These are phyloP conservation scores for Caenorhabditis brenneri DNA, from an alignment of 1,140 invertebrate species.

Conservation along the genomic window DNA sequence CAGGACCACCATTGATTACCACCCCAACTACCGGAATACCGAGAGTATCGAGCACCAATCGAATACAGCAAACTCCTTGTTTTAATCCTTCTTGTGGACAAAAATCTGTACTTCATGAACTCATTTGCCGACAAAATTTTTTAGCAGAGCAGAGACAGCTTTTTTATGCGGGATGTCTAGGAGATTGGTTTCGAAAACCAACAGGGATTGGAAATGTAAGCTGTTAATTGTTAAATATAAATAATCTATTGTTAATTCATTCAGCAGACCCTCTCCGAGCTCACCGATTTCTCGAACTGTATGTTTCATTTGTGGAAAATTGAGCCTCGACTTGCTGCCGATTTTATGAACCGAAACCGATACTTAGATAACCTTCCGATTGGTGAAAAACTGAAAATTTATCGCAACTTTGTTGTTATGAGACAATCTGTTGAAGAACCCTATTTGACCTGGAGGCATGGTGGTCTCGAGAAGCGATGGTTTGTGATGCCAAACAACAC, in stretches of 20 bases:
- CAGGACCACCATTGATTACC: not conserved
- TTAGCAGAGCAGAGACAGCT: not conserved
- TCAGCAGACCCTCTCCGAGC: conserved; percentile 48
- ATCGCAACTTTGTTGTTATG: conserved; percentile 54
- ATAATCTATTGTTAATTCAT: conserved; percentile 20
- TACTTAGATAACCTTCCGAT: not conserved
- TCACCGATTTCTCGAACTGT: conserved; percentile 56
- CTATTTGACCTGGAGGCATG: conserved; percentile 55
- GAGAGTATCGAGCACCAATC: not conserved
- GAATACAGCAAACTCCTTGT: not conserved
- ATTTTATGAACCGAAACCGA: conserved; percentile 47
- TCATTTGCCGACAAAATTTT: conserved; percentile 26
- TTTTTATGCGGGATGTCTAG: conserved; percentile 33
- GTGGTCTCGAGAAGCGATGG: conserved; percentile 59
- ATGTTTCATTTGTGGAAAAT: conserved; percentile 58
- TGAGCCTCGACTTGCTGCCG: conserved; percentile 52
- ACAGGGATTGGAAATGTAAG: conserved; percentile 1
- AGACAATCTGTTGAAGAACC: conserved; percentile 58
- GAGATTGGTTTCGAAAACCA: conserved; percentile 46
- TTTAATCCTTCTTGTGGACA: not conserved
- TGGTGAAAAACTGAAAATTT: conserved; percentile 44
- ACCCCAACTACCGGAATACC: not conserved
- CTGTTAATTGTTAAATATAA: not conserved
- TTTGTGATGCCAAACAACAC: conserved; percentile 58
- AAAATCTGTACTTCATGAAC: conserved; percentile 16